Percentiles rank a stretch among this genome's conserved stretches.
Conservation (phyloP, 2,113 vertebrate genomes). For the Petaurus breviceps region DNA sequence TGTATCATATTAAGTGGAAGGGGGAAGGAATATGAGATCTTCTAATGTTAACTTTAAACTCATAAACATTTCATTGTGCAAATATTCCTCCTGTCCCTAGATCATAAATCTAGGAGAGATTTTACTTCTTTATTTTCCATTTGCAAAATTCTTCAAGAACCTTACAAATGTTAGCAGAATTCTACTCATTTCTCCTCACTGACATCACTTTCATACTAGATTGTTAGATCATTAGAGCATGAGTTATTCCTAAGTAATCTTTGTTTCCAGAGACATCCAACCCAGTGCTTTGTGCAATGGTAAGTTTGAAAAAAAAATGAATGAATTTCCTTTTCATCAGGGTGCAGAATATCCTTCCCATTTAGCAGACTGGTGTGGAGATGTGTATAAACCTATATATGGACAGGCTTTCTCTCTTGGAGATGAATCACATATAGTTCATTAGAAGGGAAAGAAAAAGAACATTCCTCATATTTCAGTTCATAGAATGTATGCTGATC, state of each 20-base stretch:
- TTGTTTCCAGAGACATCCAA: background rate
- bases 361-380: background rate
- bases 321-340: background rate
- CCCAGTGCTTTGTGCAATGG: background rate
- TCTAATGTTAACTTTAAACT: background rate
- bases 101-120: background rate
- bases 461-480: background rate
- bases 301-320: background rate
- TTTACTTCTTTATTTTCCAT: background rate
- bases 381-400: background rate
- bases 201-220: background rate
- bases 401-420: background rate
- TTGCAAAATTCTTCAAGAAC: background rate
- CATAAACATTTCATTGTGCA: background rate
- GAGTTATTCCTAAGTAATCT: background rate
- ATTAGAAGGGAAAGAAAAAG: background rate
- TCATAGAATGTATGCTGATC: background rate
- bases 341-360: background rate
- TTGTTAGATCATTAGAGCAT: background rate
- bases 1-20: background rate
- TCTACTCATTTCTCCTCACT: background rate
- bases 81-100: background rate
- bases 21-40: background rate
- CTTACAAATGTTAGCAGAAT: background rate
- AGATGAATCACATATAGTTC: background rate